phyloP scores from a whole-genome alignment of 2,113 vertebrate species.

The Megalops atlanticus region DNA sequence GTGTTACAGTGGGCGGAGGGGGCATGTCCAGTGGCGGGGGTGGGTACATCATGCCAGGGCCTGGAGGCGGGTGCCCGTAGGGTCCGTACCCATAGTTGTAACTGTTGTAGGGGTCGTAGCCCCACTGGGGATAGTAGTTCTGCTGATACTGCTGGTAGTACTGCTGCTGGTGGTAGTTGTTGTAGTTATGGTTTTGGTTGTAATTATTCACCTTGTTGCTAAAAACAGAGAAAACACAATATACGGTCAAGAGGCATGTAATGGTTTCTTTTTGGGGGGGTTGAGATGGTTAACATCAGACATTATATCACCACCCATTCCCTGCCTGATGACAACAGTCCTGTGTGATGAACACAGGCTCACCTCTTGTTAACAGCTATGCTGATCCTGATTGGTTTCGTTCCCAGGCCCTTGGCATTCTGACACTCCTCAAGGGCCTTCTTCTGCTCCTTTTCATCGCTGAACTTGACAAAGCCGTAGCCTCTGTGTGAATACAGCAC shows the following conservation, averaged over 20 bases:
- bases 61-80: slow-evolving; percentile 70
- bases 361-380: slow-evolving; percentile 88
- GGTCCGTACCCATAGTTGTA: slow-evolving; percentile 71
- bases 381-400: slow-evolving; percentile 84
- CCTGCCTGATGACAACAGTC: background rate
- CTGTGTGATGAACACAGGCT: background rate
- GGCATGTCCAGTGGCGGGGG: slow-evolving; percentile 61
- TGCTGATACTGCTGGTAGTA: slow-evolving; percentile 73
- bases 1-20: slow-evolving; percentile 49
- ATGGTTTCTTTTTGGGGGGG: no score
- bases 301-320: background rate
- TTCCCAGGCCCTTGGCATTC: slow-evolving; percentile 81
- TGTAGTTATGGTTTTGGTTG: slow-evolving; percentile 72
- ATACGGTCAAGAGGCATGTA: no score
- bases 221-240: slow-evolving; percentile 26
- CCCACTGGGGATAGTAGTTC: slow-evolving; percentile 78
- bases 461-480: slow-evolving; percentile 88
- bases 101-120: slow-evolving; percentile 72
- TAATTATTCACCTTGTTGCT: slow-evolving; percentile 77
- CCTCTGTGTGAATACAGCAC: slow-evolving; percentile 75
- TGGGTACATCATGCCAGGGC: slow-evolving; percentile 64
- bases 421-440: slow-evolving; percentile 89
- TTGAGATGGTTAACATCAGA: background rate
- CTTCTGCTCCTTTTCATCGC: slow-evolving; percentile 87
- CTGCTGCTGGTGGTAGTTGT: slow-evolving; percentile 67